Evolutionary conservation across 2,113 vertebrate species (phyloP), one percentile per base, ranked within the genome.

Genomic region (Panurus biarmicus): DNA sequence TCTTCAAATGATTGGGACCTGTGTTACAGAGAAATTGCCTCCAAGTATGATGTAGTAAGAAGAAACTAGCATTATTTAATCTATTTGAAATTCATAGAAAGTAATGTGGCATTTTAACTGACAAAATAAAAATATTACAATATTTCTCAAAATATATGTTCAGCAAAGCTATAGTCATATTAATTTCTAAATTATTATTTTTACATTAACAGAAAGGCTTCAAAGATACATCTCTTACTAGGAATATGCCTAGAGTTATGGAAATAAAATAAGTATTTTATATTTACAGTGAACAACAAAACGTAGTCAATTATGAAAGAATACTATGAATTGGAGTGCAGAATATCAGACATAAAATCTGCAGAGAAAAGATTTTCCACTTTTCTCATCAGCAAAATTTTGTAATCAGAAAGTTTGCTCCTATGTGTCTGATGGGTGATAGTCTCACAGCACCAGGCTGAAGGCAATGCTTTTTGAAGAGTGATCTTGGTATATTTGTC

Each of bases 241-340:
- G 60, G 24, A 31, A 47, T 66, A 58, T 50, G 35, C 17, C 54
- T 79, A 36, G 77, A 83, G 47, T 67, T 92, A 86, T 12, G 84
- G 56, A 83, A 92, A 89, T 78, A 84, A 83, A 92, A 89, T 54
- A 94, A 75, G 57, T 89, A 42, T 90, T 96, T 94, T 79, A 87
- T 76, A 58, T 94, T 95, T 95, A 89, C 56, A 66, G 22, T 89
- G 62, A 22, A 66, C 57, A 61, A 62, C 87, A 94, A 95, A 95
- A 79, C 66, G 31, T 65, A 73, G 58, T 40, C 42, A 65, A 0
- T 67, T 23, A 69, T 75, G 69, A 87, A 93, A 75, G 36, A 91
- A 54, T n/a, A 64, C 38, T 69, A 15, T 28, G 26, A 66, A 76
- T 76, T 26, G 19, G 33, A 85, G 28, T 82, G n/a, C 42, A 69